Conservation (phyloP, 2,888 invertebrate genomes). For the Mallateleia sp. region DNA sequence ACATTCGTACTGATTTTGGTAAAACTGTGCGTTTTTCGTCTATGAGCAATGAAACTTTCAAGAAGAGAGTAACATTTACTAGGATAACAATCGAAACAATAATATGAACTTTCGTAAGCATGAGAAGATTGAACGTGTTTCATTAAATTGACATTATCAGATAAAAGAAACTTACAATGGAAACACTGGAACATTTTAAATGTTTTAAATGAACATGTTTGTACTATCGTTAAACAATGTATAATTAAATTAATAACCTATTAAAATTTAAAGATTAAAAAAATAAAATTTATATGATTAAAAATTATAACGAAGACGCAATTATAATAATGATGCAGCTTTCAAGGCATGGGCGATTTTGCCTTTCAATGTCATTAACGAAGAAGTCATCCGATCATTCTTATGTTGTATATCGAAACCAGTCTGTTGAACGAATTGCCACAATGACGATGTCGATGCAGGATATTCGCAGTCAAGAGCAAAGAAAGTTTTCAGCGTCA, state of each 20-base stretch:
- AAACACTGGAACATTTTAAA: slow-evolving; percentile 15
- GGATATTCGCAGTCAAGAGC: slow-evolving; percentile 10
- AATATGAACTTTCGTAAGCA: neutral
- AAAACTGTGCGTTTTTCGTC: neutral
- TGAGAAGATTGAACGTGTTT: slow-evolving; percentile 10
- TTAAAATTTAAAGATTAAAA: too few species aligned
- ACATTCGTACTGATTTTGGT: neutral
- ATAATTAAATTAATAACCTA: too few species aligned
- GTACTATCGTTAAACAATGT: too few species aligned
- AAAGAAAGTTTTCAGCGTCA: neutral
- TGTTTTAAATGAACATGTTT: neutral
- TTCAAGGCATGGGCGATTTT: neutral
- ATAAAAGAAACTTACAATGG: neutral
- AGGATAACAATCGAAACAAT: slow-evolving; percentile 9
- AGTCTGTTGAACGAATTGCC: slow-evolving; percentile 24
- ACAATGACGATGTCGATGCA: neutral
- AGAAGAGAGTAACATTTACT: neutral
- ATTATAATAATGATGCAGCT: neutral
- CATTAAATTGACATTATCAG: neutral
- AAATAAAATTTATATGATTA: too few species aligned
- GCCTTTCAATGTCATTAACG: slow-evolving; percentile 1
- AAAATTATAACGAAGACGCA: too few species aligned
- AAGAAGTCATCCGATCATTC: slow-evolving; percentile 5
- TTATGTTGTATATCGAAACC: neutral
- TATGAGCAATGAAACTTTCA: slow-evolving; percentile 16